Conservation (phyloP, 2,888 invertebrate species). For the Metacarcinus magister region DNA sequence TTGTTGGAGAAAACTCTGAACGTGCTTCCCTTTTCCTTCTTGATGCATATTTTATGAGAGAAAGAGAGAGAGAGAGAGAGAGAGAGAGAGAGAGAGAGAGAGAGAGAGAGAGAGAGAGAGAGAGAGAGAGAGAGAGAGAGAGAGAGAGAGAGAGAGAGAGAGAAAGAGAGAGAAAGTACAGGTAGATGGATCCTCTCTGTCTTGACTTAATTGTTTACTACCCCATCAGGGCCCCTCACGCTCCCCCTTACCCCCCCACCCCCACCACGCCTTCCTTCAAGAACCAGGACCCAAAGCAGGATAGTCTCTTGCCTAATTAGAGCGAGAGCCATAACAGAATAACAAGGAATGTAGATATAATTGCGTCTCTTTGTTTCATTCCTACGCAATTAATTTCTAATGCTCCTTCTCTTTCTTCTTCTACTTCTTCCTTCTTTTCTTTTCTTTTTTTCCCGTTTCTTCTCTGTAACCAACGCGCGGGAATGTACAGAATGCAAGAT, state of each 20-base stretch:
- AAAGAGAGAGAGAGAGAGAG: slow-evolving; percentile 26
- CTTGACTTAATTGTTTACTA: slow-evolving; percentile 13
- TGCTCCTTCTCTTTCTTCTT: not conserved
- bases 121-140: slow-evolving; percentile 39
- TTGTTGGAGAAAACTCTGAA: not conserved
- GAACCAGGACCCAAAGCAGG: not conserved
- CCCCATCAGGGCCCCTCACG: not conserved
- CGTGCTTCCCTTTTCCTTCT: not conserved
- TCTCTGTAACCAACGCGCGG: not conserved
- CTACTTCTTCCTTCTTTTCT: not conserved
- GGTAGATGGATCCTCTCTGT: not conserved
- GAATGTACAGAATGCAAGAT: not conserved
- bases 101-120: slow-evolving; percentile 46
- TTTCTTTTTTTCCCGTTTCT: not conserved
- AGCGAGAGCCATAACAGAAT: not conserved
- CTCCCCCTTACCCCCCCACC: not conserved
- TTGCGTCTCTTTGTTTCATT: slow-evolving; percentile 36
- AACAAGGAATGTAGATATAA: slow-evolving; percentile 29
- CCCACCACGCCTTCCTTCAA: not conserved
- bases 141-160: not conserved
- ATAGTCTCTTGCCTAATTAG: slow-evolving; percentile 42
- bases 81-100: not conserved
- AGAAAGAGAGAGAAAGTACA: not conserved
- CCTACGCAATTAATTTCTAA: slow-evolving; percentile 5
- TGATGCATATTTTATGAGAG: not conserved